Conservation (phyloP, 2,113 vertebrate genomes). For the Dendrocopos noguchii region DNA sequence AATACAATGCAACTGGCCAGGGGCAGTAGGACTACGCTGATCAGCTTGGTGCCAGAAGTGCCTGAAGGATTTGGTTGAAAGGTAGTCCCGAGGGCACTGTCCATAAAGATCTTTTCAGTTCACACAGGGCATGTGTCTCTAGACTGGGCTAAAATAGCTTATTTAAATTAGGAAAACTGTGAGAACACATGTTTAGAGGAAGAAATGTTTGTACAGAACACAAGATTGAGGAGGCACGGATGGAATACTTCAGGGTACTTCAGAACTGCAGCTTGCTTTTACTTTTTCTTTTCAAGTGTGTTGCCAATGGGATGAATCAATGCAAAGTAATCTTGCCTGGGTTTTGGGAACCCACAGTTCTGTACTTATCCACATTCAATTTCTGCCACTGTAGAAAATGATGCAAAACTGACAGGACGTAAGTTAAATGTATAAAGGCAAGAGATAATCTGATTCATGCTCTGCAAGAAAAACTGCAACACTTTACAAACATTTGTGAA, state of each 20-base stretch:
- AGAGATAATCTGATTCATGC: rapidly evolving
- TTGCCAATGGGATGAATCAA: not conserved
- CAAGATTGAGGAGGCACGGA: not conserved
- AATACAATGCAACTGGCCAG: not conserved
- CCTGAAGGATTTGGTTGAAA: not conserved
- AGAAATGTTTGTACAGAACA: not conserved
- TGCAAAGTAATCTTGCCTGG: rapidly evolving
- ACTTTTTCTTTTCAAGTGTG: not conserved
- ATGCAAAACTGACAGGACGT: not conserved
- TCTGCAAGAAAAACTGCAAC: not conserved
- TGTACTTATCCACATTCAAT: not conserved
- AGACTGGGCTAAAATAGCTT: not conserved
- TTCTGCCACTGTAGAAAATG: not conserved
- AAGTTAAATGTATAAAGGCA: not conserved
- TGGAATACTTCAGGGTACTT: not conserved
- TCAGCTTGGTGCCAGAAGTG: not conserved
- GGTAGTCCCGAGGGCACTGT: not conserved
- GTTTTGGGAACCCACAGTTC: not conserved
- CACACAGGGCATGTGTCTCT: rapidly evolving
- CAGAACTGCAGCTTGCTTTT: not conserved
- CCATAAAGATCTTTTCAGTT: not conserved
- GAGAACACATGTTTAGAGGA: not conserved
- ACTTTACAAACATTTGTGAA: not conserved
- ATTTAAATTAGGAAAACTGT: too few species aligned
- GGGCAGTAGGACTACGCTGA: not conserved